These are phyloP conservation scores for Mesorhabditis belari DNA, from an alignment of 2,888 invertebrate species.

Conservation along the genomic window DNA sequence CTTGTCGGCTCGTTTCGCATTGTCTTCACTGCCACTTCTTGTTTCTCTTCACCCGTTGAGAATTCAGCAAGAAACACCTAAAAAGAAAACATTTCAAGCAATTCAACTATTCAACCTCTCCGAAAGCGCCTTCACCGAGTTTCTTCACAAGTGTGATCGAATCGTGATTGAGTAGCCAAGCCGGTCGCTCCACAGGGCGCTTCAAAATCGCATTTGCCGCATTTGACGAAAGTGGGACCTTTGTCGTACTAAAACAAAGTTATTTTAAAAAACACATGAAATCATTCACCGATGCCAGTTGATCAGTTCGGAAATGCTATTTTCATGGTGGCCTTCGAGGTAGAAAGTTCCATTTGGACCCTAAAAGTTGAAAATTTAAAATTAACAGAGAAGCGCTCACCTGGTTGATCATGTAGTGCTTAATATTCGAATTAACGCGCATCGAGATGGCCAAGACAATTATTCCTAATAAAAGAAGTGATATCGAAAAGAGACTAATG, in stretches of 20 bases:
- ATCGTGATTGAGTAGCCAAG: constrained; percentile 41
- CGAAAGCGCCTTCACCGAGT: constrained; percentile 46
- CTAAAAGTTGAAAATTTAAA: too few relatives aligned
- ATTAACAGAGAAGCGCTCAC: too few relatives aligned
- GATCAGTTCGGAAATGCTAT: constrained; percentile 29
- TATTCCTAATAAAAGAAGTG: constrained; percentile 17
- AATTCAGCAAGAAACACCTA: constrained; percentile 34
- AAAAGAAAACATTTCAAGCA: neutral
- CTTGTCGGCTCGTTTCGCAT: constrained; percentile 31
- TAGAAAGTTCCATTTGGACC: constrained; percentile 13
- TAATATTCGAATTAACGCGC: constrained; percentile 14
- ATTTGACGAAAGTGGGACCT: constrained; percentile 21
- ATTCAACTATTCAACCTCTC: constrained; percentile 31
- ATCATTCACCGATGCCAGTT: constrained; percentile 27
- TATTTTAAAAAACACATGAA: neutral
- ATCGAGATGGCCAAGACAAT: constrained; percentile 32
- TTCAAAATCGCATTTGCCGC: constrained; percentile 14
- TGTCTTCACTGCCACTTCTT: constrained; percentile 45
- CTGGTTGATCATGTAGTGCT: constrained; percentile 32
- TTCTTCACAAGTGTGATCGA: constrained; percentile 30
- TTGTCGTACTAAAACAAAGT: constrained; percentile 19
- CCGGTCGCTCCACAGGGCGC: constrained; percentile 19
- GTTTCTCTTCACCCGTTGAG: constrained; percentile 11
- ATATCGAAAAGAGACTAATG: too few relatives aligned
- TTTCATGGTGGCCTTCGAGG: constrained; percentile 25